Evolutionary conservation across 2,888 invertebrate genomes (phyloP).

Genomic region (Arrhopalites spinosus): DNA sequence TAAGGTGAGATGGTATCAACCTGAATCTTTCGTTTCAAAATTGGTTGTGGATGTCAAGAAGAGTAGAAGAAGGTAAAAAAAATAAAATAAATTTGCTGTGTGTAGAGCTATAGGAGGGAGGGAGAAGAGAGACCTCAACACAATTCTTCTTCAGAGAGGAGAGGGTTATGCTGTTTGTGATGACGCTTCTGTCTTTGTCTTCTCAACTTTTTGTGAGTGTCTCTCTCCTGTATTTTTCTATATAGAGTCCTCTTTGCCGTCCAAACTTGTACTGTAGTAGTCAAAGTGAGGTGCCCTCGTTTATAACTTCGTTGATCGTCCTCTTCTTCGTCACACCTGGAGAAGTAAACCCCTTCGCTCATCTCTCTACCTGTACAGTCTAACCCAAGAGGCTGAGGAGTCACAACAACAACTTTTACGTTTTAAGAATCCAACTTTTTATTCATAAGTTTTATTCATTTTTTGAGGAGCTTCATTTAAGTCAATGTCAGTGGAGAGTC

Average conservation of each 20-base stretch:
- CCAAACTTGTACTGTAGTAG: conserved; percentile 35
- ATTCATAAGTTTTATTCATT: neutral
- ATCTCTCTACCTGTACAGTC: neutral
- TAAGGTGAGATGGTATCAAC: neutral
- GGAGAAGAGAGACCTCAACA: neutral
- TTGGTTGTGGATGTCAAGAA: conserved; percentile 27
- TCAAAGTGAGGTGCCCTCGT: conserved; percentile 48
- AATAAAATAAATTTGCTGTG: conserved; percentile 3
- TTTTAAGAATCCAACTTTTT: neutral
- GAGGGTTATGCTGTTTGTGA: neutral
- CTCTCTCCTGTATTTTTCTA: neutral
- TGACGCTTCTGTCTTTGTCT: neutral
- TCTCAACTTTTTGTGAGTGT: neutral
- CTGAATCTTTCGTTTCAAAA: conserved; percentile 8
- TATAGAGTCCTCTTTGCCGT: conserved; percentile 23
- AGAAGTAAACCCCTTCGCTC: conserved; percentile 44
- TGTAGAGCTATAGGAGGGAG: neutral
- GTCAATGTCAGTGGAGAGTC: neutral
- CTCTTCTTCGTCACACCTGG: conserved; percentile 48
- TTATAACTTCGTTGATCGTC: conserved; percentile 39
- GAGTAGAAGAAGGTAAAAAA: neutral
- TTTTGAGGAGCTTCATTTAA: conserved; percentile 7
- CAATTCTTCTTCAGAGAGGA: neutral
- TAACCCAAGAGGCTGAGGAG: neutral
- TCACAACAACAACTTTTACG: no score